These are phyloP conservation scores for Candoia aspera DNA, from an alignment of 2,113 vertebrate genomes.

Conservation along the genomic window DNA sequence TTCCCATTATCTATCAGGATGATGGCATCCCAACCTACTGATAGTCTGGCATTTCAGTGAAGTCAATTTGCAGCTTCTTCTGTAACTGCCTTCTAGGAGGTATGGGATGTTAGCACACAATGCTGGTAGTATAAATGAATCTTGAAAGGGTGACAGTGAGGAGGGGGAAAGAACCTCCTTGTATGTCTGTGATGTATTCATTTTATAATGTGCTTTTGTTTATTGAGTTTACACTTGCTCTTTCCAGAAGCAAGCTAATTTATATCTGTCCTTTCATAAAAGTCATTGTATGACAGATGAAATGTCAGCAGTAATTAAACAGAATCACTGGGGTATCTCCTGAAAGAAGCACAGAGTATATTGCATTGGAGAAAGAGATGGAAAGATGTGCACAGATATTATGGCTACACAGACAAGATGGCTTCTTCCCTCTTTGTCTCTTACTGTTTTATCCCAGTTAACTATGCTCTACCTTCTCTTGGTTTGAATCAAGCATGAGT, in stretches of 20 bases:
- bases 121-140: slow-evolving; percentile 13
- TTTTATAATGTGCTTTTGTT: slow-evolving; percentile 11
- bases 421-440: neutral
- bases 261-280: slow-evolving; percentile 25
- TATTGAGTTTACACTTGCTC: slow-evolving; percentile 32
- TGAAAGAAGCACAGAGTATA: neutral
- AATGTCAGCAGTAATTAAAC: slow-evolving; percentile 23
- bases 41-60: neutral
- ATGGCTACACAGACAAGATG: neutral
- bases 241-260: slow-evolving; percentile 32
- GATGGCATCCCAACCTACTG: neutral
- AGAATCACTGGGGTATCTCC: slow-evolving; percentile 1
- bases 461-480: neutral
- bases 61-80: neutral
- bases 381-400: neutral
- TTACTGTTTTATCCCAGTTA: neutral
- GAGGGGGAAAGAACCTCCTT: fast-evolving
- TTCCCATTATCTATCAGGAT: neutral
- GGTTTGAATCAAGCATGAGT: neutral
- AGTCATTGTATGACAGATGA: slow-evolving; percentile 4
- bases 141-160: neutral
- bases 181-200: slow-evolving; percentile 11
- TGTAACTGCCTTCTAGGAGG: neutral
- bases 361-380: neutral
- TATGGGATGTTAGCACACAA: neutral